Evolutionary conservation across 2,888 invertebrate species (phyloP).

Genomic region (Strigamia maritima): DNA sequence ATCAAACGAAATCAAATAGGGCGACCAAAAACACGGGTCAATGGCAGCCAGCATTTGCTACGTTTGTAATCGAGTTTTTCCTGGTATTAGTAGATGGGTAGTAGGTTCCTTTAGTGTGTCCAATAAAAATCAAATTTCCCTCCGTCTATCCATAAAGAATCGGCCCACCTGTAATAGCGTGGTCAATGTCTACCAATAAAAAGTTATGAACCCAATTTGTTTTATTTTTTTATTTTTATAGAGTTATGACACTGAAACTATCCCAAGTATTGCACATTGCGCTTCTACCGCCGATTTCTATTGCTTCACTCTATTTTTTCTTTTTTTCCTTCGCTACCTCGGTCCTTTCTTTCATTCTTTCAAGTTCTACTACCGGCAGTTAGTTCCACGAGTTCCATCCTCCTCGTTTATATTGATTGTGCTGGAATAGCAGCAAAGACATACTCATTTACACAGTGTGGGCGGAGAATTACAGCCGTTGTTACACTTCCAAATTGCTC

Average conservation of each 20-base stretch:
- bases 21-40: conserved; percentile 2
- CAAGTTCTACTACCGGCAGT: conserved; percentile 21
- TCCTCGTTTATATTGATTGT: conserved; percentile 34
- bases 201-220: conserved; percentile 34
- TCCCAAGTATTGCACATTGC: conserved; percentile 28
- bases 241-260: conserved; percentile 34
- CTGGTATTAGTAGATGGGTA: not conserved
- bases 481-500: conserved; percentile 34
- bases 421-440: conserved; percentile 34
- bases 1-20: conserved; percentile 29
- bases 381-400: conserved; percentile 31
- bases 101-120: not conserved
- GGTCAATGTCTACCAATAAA: conserved; percentile 25
- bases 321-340: not conserved
- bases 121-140: conserved; percentile 25
- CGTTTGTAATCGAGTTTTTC: not conserved
- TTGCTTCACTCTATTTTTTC: conserved; percentile 9
- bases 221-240: conserved; percentile 30
- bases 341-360: conserved; percentile 28
- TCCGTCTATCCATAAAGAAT: conserved; percentile 18
- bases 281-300: conserved; percentile 21
- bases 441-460: conserved; percentile 32
- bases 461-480: conserved; percentile 34
- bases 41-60: not conserved
- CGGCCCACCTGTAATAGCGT: conserved; percentile 30